Conservation (phyloP, 2,888 invertebrate species). For the Hirtodrosophila duncani region DNA sequence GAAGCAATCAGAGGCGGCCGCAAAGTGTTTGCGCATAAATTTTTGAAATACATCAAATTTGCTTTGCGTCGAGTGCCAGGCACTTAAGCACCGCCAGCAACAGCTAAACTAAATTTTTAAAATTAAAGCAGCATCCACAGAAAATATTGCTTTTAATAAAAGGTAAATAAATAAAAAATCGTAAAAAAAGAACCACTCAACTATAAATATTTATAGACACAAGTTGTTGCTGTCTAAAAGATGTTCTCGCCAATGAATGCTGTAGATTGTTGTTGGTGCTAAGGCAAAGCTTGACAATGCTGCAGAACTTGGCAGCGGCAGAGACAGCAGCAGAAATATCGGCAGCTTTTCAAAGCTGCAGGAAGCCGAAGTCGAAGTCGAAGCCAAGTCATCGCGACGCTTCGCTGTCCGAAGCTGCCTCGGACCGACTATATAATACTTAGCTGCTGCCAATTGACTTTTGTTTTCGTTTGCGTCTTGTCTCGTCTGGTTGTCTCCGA, state of each 20-base stretch:
- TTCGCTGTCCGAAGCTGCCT: constrained; percentile 3
- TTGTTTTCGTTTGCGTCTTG: constrained; percentile 79
- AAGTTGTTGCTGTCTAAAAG: constrained; percentile 46
- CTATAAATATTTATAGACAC: constrained; percentile 64
- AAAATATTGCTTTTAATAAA: constrained; percentile 46
- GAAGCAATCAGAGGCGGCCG: constrained; percentile 58
- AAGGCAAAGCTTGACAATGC: constrained; percentile 18
- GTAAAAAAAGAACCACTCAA: constrained; percentile 10
- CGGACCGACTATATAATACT: constrained; percentile 80
- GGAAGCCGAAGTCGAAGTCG: constrained; percentile 28
- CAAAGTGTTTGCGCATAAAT: constrained; percentile 65
- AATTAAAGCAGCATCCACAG: constrained; percentile 23
- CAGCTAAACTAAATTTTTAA: constrained; percentile 31
- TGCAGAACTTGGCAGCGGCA: constrained; percentile 3
- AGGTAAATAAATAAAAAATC: constrained; percentile 50
- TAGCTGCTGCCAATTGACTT: constrained; percentile 78
- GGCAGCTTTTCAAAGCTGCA: constrained; percentile 37
- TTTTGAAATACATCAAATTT: constrained; percentile 44
- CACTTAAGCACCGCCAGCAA: constrained; percentile 44
- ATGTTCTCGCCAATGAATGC: constrained; percentile 46
- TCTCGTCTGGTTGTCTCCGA: constrained; percentile 76
- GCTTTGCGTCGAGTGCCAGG: constrained; percentile 50
- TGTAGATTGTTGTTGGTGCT: constrained; percentile 12
- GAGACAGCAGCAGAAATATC: background rate
- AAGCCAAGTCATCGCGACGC: constrained; percentile 13